A percentile compares a stretch with the other conserved stretches of the same genome.
These are phyloP conservation scores for Acromyrmex echinatior DNA, from an alignment of 1,140 invertebrate species.

Conservation along the genomic window DNA sequence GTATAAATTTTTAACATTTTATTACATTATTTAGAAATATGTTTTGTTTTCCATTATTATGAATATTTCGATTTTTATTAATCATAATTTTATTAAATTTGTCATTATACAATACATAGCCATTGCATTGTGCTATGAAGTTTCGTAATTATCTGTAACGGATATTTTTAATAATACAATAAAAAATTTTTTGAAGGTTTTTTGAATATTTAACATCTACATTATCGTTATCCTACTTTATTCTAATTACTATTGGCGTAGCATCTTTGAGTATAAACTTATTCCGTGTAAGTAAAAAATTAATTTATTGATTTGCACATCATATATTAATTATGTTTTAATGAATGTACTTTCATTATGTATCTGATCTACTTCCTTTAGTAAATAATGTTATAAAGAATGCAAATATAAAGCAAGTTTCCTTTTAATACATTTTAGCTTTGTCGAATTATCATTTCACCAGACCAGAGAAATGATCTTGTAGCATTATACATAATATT, in stretches of 20 bases:
- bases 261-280: slow-evolving; percentile 38
- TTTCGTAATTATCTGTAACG: background rate
- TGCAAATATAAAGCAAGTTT: background rate
- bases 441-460: background rate
- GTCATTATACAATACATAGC: background rate
- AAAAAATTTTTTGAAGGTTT: slow-evolving; percentile 7
- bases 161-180: background rate
- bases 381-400: background rate
- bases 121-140: background rate
- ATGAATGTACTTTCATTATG: background rate
- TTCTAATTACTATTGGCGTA: slow-evolving; percentile 38
- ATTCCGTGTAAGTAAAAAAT: slow-evolving; percentile 42
- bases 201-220: slow-evolving; percentile 20
- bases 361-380: background rate
- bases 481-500: background rate
- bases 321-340: slow-evolving; percentile 11
- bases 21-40: background rate
- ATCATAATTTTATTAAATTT: slow-evolving; percentile 1
- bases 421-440: slow-evolving; percentile 11
- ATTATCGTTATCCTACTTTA: background rate
- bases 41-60: background rate
- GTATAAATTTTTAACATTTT: background rate
- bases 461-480: background rate
- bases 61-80: background rate
- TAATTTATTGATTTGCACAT: background rate